Evolutionary conservation across 2,113 vertebrate species (phyloP), one percentile per base, ranked within the genome.

Genomic region (Antechinus flavipes): DNA sequence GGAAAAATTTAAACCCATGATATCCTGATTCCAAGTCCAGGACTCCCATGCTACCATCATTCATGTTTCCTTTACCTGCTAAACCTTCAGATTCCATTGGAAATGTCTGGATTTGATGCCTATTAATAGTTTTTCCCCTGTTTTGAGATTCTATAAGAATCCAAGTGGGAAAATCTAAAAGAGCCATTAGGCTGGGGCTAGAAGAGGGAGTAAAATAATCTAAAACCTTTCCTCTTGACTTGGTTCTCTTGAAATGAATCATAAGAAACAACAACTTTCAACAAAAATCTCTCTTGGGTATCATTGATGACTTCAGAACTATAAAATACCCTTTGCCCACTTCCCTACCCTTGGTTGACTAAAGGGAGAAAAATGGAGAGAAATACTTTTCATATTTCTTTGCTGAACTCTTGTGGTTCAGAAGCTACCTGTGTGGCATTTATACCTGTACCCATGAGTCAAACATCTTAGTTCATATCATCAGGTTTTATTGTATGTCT

Each of bases 401-500:
- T n/a, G 25, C 91, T 55, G 46, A 90, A 89, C 19, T 24, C 49
- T 97, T 97, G 95, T 94, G 47, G 46, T 54, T 50, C 35, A 91
- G 27, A 96, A 47, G 27, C 95, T 93, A 10, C 26, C 55, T 93
- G 68, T 23, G 52, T 95, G 61, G 0, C 61, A 91, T 76, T 76
- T 84, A 5, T 9, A 91, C 90, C 9, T 0, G 42, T 68, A 27
- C 6, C 12, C 47, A 9, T 84, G 42, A 95, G 92, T 58, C 94
- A 95, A 91, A 2, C 35, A 16, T 61, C 91, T 97, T 94, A 94
- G 90, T 94, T 26, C 54, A 94, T 42, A 92, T 94, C 89, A 90
- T 95, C 93, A 84, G 89, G 54, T 76, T 97, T 94, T 95, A 58
- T 96, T 91, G 24, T n/a, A 27, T 8, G 42, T 93, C 54, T 90